phyloP scores from a whole-genome alignment of 2,888 invertebrate species.

The Flabesymbios commensalis region DNA sequence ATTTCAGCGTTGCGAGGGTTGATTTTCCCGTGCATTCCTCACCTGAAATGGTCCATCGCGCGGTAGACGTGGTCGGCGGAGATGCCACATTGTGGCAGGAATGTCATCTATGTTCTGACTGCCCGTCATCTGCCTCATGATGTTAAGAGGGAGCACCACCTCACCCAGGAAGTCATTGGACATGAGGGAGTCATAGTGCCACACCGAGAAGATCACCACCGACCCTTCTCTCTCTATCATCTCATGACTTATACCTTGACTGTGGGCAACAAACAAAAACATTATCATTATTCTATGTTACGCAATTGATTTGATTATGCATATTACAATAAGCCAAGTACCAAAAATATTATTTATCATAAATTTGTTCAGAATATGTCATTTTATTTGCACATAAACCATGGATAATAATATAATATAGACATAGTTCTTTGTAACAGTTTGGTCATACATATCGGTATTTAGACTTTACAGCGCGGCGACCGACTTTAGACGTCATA shows the following conservation, averaged over 20 bases:
- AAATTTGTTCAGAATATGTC: no score
- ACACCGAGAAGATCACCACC: slow-evolving; percentile 43
- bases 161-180: slow-evolving; percentile 55
- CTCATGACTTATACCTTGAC: slow-evolving; percentile 44
- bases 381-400: no score
- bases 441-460: no score
- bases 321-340: no score
- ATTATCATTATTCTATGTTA: slow-evolving; percentile 1
- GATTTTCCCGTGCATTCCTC: slow-evolving; percentile 8
- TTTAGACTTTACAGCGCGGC: no score
- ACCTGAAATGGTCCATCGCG: slow-evolving; percentile 45
- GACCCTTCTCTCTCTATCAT: slow-evolving; percentile 40
- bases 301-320: no score
- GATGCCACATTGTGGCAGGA: slow-evolving; percentile 47
- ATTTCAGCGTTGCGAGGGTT: no score
- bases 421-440: no score
- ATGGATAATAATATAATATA: no score
- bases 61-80: slow-evolving; percentile 41
- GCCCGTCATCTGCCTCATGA: slow-evolving; percentile 37
- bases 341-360: no score
- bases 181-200: slow-evolving; percentile 47
- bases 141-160: slow-evolving; percentile 41
- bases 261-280: slow-evolving; percentile 29
- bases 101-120: slow-evolving; percentile 42
- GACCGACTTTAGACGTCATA: no score